Evolutionary conservation across 1,140 invertebrate species (phyloP).

Genomic region (Ephestia elutella): DNA sequence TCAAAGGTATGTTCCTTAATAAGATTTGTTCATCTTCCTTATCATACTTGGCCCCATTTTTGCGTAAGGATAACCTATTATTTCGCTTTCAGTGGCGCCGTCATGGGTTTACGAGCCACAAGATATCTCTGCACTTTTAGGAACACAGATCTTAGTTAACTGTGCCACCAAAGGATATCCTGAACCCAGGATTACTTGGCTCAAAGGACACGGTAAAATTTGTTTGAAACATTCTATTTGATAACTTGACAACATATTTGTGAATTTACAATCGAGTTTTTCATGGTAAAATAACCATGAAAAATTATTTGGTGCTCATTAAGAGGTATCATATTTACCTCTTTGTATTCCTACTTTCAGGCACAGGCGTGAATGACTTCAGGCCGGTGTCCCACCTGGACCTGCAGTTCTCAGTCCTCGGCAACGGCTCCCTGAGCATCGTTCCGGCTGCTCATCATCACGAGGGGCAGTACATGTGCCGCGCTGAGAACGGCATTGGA

Average conservation of each 20-base stretch:
- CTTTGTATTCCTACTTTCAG: conserved; percentile 16
- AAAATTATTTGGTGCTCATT: no score
- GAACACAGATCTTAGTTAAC: conserved; percentile 82
- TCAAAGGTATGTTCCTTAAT: conserved; percentile 78
- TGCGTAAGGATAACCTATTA: no score
- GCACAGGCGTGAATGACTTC: conserved; percentile 73
- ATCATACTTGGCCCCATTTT: no score
- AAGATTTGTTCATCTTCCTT: no score
- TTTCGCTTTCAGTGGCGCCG: conserved; percentile 81
- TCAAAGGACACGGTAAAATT: conserved; percentile 74
- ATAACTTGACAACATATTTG: no score
- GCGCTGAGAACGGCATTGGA: conserved; percentile 89
- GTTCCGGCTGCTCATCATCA: conserved; percentile 81
- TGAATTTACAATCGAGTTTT: no score
- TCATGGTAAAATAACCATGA: no score
- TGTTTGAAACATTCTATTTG: no score
- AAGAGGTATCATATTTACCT: no score
- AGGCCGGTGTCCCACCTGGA: conserved; percentile 76
- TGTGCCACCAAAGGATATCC: conserved; percentile 88
- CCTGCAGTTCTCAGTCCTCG: conserved; percentile 73
- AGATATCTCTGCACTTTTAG: conserved; percentile 84
- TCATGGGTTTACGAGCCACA: conserved; percentile 87
- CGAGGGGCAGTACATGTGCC: conserved; percentile 89
- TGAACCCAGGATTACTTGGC: conserved; percentile 85
- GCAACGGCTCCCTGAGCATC: conserved; percentile 83